Conservation (phyloP, 2,113 vertebrate genomes). For the Psettodes erumei region DNA sequence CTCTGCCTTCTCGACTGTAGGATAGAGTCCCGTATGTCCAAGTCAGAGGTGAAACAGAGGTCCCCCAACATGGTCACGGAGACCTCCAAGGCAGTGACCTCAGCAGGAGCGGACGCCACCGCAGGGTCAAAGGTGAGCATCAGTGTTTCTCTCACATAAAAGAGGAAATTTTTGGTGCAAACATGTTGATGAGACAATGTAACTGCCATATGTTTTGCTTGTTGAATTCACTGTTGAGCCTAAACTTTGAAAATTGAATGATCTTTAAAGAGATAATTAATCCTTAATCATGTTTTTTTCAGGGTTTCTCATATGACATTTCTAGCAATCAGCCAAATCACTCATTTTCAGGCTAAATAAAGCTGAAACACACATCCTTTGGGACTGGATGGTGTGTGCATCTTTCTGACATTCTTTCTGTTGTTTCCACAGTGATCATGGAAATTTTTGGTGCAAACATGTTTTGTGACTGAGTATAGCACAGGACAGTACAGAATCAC, state of each 20-base stretch:
- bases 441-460: conserved; percentile 8
- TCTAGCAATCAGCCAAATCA: not conserved
- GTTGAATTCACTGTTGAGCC: not conserved
- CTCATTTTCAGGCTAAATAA: conserved; percentile 8
- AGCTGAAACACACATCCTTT: conserved; percentile 39
- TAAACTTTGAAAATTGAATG: not conserved
- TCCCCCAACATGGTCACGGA: conserved; percentile 95
- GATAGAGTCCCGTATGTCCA: conserved; percentile 90
- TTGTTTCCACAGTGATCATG: conserved; percentile 14
- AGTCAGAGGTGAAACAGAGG: conserved; percentile 89
- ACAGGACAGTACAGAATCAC: not conserved
- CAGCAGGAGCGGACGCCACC: conserved; percentile 85
- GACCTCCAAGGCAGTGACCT: conserved; percentile 86
- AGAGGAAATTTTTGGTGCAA: no score
- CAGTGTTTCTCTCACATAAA: not conserved
- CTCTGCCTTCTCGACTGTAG: conserved; percentile 71
- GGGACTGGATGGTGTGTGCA: conserved; percentile 12
- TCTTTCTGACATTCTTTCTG: not conserved
- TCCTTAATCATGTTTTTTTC: not conserved
- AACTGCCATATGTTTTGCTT: not conserved
- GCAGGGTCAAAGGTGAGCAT: conserved; percentile 87
- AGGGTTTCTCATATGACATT: not conserved
- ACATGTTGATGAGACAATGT: not conserved
- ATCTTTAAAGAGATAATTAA: not conserved
- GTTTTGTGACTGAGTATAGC: conserved; percentile 19